phyloP scores from a whole-genome alignment of 2,888 invertebrate genomes.

The Eumerus sabulonum region DNA sequence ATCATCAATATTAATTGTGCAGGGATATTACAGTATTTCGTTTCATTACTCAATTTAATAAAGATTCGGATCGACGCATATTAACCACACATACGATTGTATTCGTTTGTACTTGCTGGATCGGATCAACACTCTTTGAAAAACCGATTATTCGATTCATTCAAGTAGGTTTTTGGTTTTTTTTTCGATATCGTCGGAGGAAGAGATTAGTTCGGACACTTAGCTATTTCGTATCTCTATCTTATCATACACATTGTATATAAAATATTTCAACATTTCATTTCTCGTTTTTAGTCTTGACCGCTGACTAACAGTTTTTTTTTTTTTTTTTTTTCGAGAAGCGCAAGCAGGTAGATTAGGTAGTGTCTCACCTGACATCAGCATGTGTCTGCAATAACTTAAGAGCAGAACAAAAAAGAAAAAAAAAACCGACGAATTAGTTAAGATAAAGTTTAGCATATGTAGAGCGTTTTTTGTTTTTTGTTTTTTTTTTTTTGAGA shows the following conservation, averaged over 20 bases:
- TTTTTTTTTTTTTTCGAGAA: constrained; percentile 58
- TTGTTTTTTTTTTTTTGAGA: constrained; percentile 49
- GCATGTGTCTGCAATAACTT: constrained; percentile 79
- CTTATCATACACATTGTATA: constrained; percentile 28
- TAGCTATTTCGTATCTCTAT: constrained; percentile 38
- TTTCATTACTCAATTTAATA: constrained; percentile 55
- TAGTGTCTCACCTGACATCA: constrained; percentile 77
- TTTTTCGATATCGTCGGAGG: constrained; percentile 28
- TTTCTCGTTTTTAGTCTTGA: constrained; percentile 57
- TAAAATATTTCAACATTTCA: constrained; percentile 27
- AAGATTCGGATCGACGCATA: constrained; percentile 37
- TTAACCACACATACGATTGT: no score
- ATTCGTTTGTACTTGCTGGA: constrained; percentile 30
- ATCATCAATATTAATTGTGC: constrained; percentile 43
- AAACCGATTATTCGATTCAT: no score
- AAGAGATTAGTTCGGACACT: constrained; percentile 26
- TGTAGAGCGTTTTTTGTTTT: constrained; percentile 56
- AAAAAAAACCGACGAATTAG: constrained; percentile 78
- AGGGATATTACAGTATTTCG: constrained; percentile 36
- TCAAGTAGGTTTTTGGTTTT: constrained; percentile 25
- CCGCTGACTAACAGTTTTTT: constrained; percentile 63
- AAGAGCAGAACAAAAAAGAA: constrained; percentile 78
- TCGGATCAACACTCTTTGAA: constrained; percentile 50
- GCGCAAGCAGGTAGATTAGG: constrained; percentile 67
- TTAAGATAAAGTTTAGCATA: constrained; percentile 71